Conservation (phyloP, 2,888 invertebrate species). For the Drosophila subsilvestris region DNA sequence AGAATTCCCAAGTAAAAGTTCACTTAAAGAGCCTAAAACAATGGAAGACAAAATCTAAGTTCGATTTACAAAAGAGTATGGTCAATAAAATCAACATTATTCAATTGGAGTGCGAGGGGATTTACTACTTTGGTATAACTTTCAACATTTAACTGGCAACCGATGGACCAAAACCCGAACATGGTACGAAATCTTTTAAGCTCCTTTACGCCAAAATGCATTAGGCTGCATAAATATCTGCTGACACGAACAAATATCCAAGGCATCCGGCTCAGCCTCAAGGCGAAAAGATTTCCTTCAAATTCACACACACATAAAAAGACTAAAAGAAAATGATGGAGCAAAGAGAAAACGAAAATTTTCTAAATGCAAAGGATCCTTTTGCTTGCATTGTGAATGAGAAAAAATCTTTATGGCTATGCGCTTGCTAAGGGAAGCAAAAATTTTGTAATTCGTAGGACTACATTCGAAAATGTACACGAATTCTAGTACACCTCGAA, state of each 20-base stretch:
- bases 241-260: conserved; percentile 53
- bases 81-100: neutral
- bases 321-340: conserved; percentile 2
- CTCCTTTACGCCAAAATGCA: conserved; percentile 51
- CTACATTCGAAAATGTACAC: too few species aligned
- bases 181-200: conserved; percentile 41
- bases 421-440: too few species aligned
- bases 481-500: too few species aligned
- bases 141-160: conserved; percentile 44
- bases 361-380: conserved; percentile 5
- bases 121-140: neutral
- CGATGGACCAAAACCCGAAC: conserved; percentile 64
- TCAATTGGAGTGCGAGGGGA: neutral
- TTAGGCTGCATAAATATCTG: conserved; percentile 57
- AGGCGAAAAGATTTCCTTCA: conserved; percentile 16
- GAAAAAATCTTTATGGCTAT: too few species aligned
- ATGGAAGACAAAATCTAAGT: too few species aligned
- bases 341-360: neutral
- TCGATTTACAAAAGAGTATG: neutral
- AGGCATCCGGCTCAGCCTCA: conserved; percentile 10
- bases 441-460: too few species aligned
- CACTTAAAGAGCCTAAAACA: too few species aligned
- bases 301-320: conserved; percentile 29
- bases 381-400: neutral
- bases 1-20: too few species aligned